Conservation (phyloP, 2,888 invertebrate species). For the Drosophila vallismaia region DNA sequence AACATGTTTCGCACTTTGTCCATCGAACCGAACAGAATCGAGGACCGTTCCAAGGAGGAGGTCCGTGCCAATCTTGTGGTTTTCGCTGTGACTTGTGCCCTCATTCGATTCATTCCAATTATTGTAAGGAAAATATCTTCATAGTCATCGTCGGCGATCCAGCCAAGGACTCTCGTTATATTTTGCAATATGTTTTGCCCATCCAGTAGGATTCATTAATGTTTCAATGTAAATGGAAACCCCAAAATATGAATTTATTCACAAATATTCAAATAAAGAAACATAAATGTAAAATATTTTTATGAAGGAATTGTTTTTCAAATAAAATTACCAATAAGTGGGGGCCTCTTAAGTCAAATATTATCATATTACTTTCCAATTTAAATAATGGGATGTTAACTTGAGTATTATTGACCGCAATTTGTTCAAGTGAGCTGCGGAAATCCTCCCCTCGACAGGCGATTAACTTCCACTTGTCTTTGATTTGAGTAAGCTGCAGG, state of each 20-base stretch:
- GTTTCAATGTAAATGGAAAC: not conserved
- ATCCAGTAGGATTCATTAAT: not conserved
- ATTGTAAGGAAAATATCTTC: constrained; percentile 36
- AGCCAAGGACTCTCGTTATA: not conserved
- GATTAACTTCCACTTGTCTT: constrained; percentile 65
- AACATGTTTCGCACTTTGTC: constrained; percentile 55
- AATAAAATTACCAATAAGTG: not conserved
- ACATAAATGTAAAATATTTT: not conserved
- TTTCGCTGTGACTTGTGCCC: constrained; percentile 52
- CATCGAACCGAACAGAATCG: constrained; percentile 23
- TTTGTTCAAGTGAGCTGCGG: constrained; percentile 5
- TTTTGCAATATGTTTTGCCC: not conserved
- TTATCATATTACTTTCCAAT: not conserved
- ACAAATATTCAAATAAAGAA: not conserved
- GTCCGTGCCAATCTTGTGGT: constrained; percentile 52
- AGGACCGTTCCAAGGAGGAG: constrained; percentile 50
- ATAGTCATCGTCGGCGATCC: not conserved
- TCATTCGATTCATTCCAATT: constrained; percentile 50
- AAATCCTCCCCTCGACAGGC: constrained; percentile 15
- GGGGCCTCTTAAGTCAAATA: not conserved
- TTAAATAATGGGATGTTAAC: not conserved
- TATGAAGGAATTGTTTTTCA: too few species aligned
- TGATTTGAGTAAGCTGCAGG: constrained; percentile 41
- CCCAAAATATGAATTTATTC: not conserved
- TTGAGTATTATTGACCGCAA: not conserved